phyloP scores from a whole-genome alignment of 2,797 vertebrate genomes.

The Microchirus variegatus region DNA sequence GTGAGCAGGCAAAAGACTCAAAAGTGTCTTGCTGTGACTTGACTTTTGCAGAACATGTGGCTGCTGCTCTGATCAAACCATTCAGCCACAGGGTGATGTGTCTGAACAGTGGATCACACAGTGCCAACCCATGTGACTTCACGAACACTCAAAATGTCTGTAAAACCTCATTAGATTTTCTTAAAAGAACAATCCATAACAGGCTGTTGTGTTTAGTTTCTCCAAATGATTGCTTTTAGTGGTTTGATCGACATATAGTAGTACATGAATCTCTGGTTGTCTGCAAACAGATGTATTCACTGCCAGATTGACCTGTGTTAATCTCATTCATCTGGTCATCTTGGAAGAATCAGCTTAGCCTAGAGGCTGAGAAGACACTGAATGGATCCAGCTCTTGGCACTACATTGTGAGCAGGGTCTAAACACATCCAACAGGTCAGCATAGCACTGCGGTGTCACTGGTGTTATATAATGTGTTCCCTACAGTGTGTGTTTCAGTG shows the following conservation, averaged over 20 bases:
- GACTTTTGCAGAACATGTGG: slow-evolving; percentile 53
- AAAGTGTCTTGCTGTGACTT: slow-evolving; percentile 40
- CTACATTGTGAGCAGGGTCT: slow-evolving; percentile 46
- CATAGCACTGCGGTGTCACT: slow-evolving; percentile 24
- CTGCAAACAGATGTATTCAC: slow-evolving; percentile 25
- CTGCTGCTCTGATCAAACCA: slow-evolving; percentile 62
- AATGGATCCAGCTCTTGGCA: slow-evolving; percentile 39
- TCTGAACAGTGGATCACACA: slow-evolving; percentile 48
- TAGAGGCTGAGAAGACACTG: slow-evolving; percentile 28
- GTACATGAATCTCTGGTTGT: neutral
- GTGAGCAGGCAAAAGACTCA: slow-evolving; percentile 37
- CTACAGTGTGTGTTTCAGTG: neutral
- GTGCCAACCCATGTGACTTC: slow-evolving; percentile 30
- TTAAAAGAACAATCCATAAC: neutral
- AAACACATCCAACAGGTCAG: slow-evolving; percentile 46
- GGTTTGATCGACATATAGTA: slow-evolving; percentile 10
- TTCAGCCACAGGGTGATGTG: slow-evolving; percentile 51
- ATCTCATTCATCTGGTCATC: slow-evolving; percentile 39
- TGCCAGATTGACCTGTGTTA: slow-evolving; percentile 28
- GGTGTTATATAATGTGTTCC: slow-evolving; percentile 4
- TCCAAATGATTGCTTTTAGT: neutral
- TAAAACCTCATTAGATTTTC: neutral
- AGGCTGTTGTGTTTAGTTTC: slow-evolving; percentile 5
- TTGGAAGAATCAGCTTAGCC: slow-evolving; percentile 43
- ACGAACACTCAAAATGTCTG: neutral